phyloP scores from a whole-genome alignment of 92 coral and sea anemone species.

The Palythoa grandis region DNA sequence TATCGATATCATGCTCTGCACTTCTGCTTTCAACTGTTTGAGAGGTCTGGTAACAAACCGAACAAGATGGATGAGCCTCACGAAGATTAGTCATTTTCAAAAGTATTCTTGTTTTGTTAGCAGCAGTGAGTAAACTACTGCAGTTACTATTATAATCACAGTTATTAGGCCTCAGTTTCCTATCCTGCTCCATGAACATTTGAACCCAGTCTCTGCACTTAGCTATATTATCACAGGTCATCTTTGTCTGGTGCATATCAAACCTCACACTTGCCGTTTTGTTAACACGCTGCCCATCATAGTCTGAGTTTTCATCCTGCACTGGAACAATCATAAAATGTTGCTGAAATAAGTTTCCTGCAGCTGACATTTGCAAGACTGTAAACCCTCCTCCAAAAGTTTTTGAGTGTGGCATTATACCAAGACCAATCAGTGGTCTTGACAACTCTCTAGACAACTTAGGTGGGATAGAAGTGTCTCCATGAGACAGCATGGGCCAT shows the following conservation, averaged over 20 bases:
- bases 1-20: constrained; percentile 1
- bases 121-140: constrained; percentile 1
- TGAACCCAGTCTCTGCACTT: constrained; percentile 45
- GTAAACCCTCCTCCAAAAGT: constrained; percentile 56
- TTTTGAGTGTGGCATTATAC: constrained; percentile 60
- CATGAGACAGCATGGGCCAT: constrained; percentile 68
- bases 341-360: constrained; percentile 89
- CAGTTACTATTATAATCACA: background rate
- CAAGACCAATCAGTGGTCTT: constrained; percentile 80
- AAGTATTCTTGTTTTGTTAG: constrained; percentile 46
- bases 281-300: constrained; percentile 26
- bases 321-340: constrained; percentile 45
- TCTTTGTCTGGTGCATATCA: constrained; percentile 16
- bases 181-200: constrained; percentile 23
- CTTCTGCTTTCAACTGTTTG: background rate
- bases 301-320: background rate
- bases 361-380: constrained; percentile 78
- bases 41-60: constrained; percentile 53
- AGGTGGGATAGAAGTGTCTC: constrained; percentile 57
- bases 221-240: background rate
- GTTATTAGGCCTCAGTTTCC: background rate
- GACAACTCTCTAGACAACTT: constrained; percentile 58
- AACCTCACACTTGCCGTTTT: constrained; percentile 31
- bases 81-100: constrained; percentile 25
- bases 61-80: constrained; percentile 59